These are phyloP conservation scores for Nesidiocoris tenuis DNA, from an alignment of 2,888 invertebrate species.

Conservation along the genomic window DNA sequence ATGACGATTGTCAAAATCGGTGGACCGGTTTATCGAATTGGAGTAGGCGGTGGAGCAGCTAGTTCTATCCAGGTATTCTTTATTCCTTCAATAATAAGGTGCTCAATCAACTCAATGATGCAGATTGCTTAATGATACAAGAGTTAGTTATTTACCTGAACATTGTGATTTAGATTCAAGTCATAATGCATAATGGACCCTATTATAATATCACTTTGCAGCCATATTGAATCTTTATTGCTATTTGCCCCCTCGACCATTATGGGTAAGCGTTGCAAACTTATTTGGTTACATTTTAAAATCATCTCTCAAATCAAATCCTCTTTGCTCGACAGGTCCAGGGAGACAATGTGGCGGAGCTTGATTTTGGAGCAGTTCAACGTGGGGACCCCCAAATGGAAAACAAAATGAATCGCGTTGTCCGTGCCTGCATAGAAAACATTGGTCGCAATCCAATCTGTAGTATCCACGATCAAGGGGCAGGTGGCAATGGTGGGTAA, in stretches of 20 bases:
- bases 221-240: too few species aligned
- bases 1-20: constrained; percentile 93
- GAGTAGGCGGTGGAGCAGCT: constrained; percentile 97
- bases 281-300: too few species aligned
- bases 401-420: constrained; percentile 90
- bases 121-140: too few species aligned
- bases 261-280: too few species aligned
- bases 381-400: constrained; percentile 98
- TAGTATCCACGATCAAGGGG: constrained; percentile 98
- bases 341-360: constrained; percentile 78
- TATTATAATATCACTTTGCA: too few species aligned
- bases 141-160: too few species aligned
- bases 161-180: too few species aligned
- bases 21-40: constrained; percentile 96
- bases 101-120: too few species aligned
- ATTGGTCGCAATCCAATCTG: constrained; percentile 80
- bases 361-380: constrained; percentile 97
- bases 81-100: neutral
- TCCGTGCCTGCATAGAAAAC: constrained; percentile 87
- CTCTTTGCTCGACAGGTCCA: too few species aligned
- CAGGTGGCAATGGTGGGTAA: constrained; percentile 81
- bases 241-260: too few species aligned
- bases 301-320: too few species aligned
- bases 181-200: too few species aligned
- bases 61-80: constrained; percentile 76